Evolutionary conservation across 2,113 vertebrate genomes (phyloP).

Genomic region (Dicaeum eximium): DNA sequence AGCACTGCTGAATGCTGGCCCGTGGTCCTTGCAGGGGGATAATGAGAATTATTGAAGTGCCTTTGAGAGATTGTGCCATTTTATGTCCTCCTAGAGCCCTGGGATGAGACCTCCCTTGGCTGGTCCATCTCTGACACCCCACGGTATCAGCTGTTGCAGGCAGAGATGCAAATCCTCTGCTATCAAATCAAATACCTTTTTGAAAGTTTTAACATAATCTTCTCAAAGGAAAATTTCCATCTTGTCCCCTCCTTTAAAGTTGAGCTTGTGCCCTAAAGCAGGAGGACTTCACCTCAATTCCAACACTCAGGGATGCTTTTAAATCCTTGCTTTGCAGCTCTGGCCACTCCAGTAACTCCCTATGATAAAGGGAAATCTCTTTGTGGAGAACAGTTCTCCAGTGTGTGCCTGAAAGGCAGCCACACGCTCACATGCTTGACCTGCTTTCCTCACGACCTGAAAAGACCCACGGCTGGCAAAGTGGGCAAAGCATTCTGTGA

Average conservation of each 20-base stretch:
- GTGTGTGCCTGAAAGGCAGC: neutral
- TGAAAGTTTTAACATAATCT: neutral
- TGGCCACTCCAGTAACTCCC: neutral
- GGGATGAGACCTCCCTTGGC: neutral
- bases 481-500: no score
- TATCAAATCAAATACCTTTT: neutral
- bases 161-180: neutral
- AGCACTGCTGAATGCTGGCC: neutral
- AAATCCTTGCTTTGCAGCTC: constrained; percentile 22
- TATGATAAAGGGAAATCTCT: neutral
- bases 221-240: neutral
- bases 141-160: neutral
- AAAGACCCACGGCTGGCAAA: neutral
- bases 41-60: neutral
- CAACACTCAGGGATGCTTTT: neutral
- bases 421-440: neutral
- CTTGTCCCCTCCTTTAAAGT: neutral
- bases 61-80: neutral
- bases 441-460: constrained; percentile 2
- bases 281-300: constrained; percentile 11
- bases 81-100: neutral
- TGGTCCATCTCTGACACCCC: neutral
- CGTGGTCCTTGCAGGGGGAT: neutral
- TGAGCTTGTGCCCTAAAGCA: neutral
- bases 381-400: neutral